Evolutionary conservation across 2,888 invertebrate species (phyloP).

Genomic region (Euplagia quadripunctaria): DNA sequence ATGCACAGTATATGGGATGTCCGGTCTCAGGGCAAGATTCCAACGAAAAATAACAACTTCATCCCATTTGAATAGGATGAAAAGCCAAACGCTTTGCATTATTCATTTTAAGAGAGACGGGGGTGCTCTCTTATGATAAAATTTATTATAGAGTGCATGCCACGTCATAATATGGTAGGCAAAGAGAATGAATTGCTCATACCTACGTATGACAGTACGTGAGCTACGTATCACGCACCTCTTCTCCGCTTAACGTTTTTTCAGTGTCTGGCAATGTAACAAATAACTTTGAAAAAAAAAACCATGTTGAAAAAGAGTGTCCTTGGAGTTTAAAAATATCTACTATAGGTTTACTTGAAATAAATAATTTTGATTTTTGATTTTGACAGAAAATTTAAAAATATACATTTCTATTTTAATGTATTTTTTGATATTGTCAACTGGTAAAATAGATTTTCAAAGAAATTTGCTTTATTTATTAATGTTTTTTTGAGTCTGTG

Average conservation of each 20-base stretch:
- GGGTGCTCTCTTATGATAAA: conserved; percentile 60
- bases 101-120: conserved; percentile 68
- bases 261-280: no score
- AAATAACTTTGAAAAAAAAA: no score
- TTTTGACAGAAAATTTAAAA: neutral
- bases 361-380: no score
- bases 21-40: conserved; percentile 76
- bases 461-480: no score
- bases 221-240: neutral
- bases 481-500: no score
- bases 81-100: conserved; percentile 79
- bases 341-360: no score
- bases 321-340: no score
- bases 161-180: conserved; percentile 51
- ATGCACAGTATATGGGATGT: conserved; percentile 61
- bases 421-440: no score
- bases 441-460: no score
- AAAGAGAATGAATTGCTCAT: conserved; percentile 36
- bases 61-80: conserved; percentile 79
- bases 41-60: conserved; percentile 80
- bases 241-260: neutral
- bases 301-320: no score
- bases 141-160: conserved; percentile 61
- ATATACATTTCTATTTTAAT: neutral
- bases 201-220: neutral